Base-by-base conservation (phyloP, 1,140 invertebrate genomes). In the Orius laevigatus region DNA sequence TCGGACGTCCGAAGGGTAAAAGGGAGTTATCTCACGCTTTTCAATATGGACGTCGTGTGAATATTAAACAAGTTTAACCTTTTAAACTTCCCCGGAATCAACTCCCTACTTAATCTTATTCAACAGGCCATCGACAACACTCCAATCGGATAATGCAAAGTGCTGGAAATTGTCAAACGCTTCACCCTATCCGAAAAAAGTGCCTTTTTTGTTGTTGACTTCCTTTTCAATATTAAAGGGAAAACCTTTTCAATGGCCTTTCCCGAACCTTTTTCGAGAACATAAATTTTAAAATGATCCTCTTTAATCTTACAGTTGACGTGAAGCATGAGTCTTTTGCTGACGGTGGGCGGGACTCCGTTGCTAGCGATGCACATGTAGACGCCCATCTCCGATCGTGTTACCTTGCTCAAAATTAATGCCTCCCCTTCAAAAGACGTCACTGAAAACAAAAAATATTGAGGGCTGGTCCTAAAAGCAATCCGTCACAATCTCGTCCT, bases 331-430 rank as follows among this genome's bases (percentile, higher is more conserved):
- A 87, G 86, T 44, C 84, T 70, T 62, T 87, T 87, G 68, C 79
- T 84, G 56, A 87, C 77, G 46, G 77, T 75, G 19, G 87, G 85
- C 12, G 86, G 87, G 43, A 92, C 73, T 39, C 84, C 84, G 65
- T 91, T 92, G 54, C 76, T 84, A 11, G 87, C 87, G 55, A 91
- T 90, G 66, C 88, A 93, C 42, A 90, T 73, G 65, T 91, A 92
- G 41, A 75, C 75, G 6, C 87, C 88, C 81, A 90, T 91, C 63
- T 92, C 86, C 33, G 77, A 75, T 16, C 89, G 70, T 56, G 78
- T 76, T 4, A 92, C 80, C 59, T 81, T 79, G 40, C 66, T 74
- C 51, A 93, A 65, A 49, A 77, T 73, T 47, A 94, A 65, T 10
- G 51, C 44, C 32, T 56, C 55, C 1, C 57, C 59, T 48, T 57